These are phyloP conservation scores for Diacarnus erythraeanus DNA, from an alignment of 37 sponge, comb jelly and placozoan species.

Conservation along the genomic window DNA sequence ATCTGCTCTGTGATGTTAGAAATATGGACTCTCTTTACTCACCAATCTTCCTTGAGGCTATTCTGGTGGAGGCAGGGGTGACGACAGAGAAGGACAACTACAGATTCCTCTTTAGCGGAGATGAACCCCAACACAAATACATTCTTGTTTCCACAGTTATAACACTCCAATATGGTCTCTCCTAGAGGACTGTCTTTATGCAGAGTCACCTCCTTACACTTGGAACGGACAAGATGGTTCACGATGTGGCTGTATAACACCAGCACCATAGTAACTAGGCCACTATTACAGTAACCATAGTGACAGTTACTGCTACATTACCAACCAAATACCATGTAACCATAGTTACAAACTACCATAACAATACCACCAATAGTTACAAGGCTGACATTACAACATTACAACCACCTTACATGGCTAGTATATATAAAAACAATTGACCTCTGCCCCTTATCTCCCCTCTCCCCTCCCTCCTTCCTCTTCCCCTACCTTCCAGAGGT, in stretches of 20 bases:
- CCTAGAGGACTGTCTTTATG: constrained; percentile 96
- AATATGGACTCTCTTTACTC: too few species aligned
- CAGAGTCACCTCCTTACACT: constrained; percentile 91
- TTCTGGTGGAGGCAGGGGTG: constrained; percentile 92
- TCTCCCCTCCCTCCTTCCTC: too few species aligned
- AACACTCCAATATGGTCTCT: constrained; percentile 96
- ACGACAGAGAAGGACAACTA: constrained; percentile 94
- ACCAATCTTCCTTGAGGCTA: constrained; percentile 95
- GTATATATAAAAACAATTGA: too few species aligned
- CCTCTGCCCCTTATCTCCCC: too few species aligned
- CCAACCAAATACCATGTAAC: too few species aligned
- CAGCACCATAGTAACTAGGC: too few species aligned
- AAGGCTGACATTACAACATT: too few species aligned
- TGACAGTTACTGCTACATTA: not conserved
- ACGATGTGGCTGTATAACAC: constrained; percentile 88
- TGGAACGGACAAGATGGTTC: constrained; percentile 91
- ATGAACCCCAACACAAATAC: constrained; percentile 97
- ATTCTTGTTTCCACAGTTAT: constrained; percentile 95
- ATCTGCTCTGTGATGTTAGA: not conserved
- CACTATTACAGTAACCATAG: not conserved
- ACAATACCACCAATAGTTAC: not conserved
- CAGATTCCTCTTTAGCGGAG: constrained; percentile 96
- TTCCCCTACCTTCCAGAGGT: constrained; percentile 96
- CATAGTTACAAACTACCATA: not conserved
- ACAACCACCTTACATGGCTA: too few species aligned